Evolutionary conservation across 2,888 invertebrate species (phyloP).

Genomic region (Arrhopalites spinosus): DNA sequence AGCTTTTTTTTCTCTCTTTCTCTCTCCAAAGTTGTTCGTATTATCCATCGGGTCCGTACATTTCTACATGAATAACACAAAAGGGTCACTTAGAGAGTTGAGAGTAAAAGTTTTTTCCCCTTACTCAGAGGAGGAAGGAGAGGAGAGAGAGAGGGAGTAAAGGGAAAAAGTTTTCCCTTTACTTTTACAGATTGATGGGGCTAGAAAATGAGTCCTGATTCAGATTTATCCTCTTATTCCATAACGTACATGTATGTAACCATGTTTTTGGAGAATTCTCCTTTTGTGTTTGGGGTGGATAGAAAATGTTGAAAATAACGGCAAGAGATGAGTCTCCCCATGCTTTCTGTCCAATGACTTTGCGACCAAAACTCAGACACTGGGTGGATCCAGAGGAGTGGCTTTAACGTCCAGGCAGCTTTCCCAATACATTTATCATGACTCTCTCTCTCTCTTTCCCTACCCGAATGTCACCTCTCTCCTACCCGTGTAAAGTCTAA

Average conservation of each 20-base stretch:
- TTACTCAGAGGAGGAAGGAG: not conserved
- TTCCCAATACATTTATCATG: slow-evolving; percentile 14
- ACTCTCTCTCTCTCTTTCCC: not conserved
- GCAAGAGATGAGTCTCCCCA: too few species aligned
- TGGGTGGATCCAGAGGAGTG: slow-evolving; percentile 26
- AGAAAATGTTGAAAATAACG: too few species aligned
- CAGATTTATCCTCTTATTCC: slow-evolving; percentile 7
- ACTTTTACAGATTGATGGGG: slow-evolving; percentile 10
- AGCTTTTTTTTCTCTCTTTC: too few species aligned
- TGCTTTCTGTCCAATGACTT: slow-evolving; percentile 30
- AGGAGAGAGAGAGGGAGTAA: not conserved
- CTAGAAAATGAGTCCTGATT: slow-evolving; percentile 5
- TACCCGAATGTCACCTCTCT: slow-evolving; percentile 7
- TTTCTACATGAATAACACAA: too few species aligned
- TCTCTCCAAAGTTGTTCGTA: too few species aligned
- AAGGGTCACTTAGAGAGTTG: too few species aligned
- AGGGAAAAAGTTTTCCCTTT: not conserved
- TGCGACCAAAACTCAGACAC: slow-evolving; percentile 17
- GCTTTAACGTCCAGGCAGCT: slow-evolving; percentile 6
- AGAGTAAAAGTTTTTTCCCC: slow-evolving; percentile 1
- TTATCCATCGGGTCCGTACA: too few species aligned
- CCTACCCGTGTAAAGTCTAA: not conserved
- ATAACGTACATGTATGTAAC: too few species aligned
- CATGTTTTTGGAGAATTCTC: not conserved
- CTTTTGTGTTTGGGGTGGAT: not conserved